phyloP scores from a whole-genome alignment of 2,797 vertebrate species.

The Gymnopithys bicolor region DNA sequence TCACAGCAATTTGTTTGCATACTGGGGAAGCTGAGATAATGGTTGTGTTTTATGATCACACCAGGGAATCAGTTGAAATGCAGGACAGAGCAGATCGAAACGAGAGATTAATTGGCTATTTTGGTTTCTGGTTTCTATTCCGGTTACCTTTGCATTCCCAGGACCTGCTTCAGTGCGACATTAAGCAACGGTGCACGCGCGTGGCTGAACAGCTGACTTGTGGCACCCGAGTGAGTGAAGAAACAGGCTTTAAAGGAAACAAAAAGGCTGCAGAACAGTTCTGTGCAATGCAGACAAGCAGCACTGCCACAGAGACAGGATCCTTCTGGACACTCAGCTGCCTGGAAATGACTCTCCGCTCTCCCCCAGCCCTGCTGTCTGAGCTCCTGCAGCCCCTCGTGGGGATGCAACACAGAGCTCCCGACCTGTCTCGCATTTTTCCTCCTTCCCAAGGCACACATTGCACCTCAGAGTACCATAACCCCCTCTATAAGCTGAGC shows the following conservation, averaged over 20 bases:
- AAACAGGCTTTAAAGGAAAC: background rate
- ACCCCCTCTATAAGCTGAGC: background rate
- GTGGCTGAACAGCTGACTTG: background rate
- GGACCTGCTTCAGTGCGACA: background rate
- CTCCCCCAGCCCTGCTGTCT: background rate
- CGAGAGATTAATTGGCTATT: background rate
- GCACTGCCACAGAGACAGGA: background rate
- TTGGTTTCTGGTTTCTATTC: constrained; percentile 24
- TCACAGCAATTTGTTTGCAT: constrained; percentile 60
- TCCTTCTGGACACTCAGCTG: background rate
- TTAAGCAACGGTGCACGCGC: fast-evolving
- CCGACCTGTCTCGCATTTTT: too few species aligned
- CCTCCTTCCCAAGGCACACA: background rate
- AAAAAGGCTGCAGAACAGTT: background rate
- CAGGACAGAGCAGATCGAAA: constrained; percentile 23
- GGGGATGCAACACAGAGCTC: background rate
- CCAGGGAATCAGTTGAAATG: constrained; percentile 4
- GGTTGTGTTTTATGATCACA: constrained; percentile 4
- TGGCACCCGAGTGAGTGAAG: background rate
- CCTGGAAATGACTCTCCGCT: fast-evolving
- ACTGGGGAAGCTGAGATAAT: constrained; percentile 40
- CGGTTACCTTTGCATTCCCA: background rate
- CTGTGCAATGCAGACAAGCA: background rate
- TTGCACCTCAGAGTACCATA: fast-evolving
- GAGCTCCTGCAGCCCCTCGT: background rate